A percentile compares a stretch with the other conserved stretches of the same genome.
These are phyloP conservation scores for Acanthosepion lycidas DNA, from an alignment of 2,888 invertebrate genomes.

Conservation along the genomic window DNA sequence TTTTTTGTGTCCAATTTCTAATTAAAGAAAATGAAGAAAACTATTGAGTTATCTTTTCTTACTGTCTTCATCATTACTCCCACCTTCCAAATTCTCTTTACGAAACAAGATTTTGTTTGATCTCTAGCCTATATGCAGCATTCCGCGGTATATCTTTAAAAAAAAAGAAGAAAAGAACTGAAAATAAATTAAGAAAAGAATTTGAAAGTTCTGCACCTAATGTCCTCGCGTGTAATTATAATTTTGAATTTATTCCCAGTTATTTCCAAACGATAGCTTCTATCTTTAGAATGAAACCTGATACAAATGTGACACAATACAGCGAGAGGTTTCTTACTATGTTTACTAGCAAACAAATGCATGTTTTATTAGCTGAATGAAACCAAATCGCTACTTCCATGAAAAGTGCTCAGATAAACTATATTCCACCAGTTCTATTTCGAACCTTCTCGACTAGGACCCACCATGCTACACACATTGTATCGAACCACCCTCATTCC, in stretches of 20 bases:
- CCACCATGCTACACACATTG: too few relatives aligned
- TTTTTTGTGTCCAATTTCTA: neutral
- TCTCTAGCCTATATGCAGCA: neutral
- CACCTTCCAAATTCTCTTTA: neutral
- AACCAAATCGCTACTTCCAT: too few relatives aligned
- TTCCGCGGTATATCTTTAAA: slow-evolving; percentile 1
- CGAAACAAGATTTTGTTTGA: neutral
- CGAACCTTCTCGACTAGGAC: too few relatives aligned
- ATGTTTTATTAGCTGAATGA: too few relatives aligned
- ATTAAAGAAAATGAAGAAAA: neutral
- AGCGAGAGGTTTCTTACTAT: neutral
- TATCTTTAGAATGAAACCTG: neutral
- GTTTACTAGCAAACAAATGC: neutral
- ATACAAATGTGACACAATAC: neutral
- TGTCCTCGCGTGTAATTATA: neutral
- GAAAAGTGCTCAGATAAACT: too few relatives aligned
- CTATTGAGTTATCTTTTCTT: neutral
- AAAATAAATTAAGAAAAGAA: neutral
- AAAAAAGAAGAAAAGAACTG: neutral
- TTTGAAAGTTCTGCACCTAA: neutral
- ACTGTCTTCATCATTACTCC: neutral
- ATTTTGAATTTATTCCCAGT: neutral
- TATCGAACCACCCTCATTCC: too few relatives aligned
- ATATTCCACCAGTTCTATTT: too few relatives aligned
- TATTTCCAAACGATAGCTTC: neutral